Evolutionary conservation across 2,888 invertebrate species (phyloP).

Genomic region (Antheraea assamensis): DNA sequence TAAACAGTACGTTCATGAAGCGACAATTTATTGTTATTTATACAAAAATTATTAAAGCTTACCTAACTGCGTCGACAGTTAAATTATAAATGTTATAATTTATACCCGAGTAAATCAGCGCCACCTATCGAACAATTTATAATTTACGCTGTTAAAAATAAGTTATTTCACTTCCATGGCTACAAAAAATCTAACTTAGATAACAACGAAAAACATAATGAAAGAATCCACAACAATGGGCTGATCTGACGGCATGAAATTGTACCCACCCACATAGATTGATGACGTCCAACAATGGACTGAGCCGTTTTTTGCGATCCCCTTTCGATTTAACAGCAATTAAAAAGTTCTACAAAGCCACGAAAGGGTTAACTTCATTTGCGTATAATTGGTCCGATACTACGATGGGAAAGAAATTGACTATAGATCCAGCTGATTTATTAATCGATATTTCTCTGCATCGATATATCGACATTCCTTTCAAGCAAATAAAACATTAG

Average conservation of each 20-base stretch:
- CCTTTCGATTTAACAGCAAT: conserved; percentile 79
- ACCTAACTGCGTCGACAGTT: no score
- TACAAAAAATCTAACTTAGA: neutral
- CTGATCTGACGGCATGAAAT: conserved; percentile 50
- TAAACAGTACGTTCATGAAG: no score
- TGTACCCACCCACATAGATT: conserved; percentile 73
- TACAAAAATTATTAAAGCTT: no score
- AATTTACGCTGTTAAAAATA: neutral
- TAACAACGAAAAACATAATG: conserved; percentile 22
- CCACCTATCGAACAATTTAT: no score
- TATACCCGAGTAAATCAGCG: no score
- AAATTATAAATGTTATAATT: no score
- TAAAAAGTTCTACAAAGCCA: conserved; percentile 74
- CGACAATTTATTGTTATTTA: no score
- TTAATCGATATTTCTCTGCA: neutral
- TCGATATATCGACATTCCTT: neutral
- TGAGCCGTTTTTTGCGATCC: conserved; percentile 62
- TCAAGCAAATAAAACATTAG: neutral
- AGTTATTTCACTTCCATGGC: neutral
- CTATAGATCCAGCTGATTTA: neutral
- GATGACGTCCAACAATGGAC: conserved; percentile 66
- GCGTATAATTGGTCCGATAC: conserved; percentile 66
- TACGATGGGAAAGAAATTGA: conserved; percentile 36
- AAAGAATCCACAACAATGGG: conserved; percentile 41
- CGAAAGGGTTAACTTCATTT: conserved; percentile 73